Evolutionary conservation across 2,113 vertebrate genomes (phyloP).

Genomic region (Zootoca vivipara): DNA sequence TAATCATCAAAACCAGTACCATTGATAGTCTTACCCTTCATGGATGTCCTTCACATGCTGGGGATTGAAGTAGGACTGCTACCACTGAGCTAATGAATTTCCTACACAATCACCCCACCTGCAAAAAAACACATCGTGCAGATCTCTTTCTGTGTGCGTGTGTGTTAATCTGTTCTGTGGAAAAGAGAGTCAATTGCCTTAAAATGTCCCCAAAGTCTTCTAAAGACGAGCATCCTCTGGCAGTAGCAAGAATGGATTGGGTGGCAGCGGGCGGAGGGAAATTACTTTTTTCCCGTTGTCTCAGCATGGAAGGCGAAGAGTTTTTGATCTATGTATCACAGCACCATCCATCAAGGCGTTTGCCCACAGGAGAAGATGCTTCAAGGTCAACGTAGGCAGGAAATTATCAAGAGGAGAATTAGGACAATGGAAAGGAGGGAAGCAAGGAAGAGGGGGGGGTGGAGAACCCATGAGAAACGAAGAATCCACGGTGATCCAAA

Average conservation of each 20-base stretch:
- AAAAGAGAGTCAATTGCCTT: not conserved
- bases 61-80: no score
- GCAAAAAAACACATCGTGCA: not conserved
- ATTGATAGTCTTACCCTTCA: no score
- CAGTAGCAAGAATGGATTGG: not conserved
- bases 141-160: not conserved
- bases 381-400: constrained; percentile 15
- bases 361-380: not conserved
- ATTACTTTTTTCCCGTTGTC: not conserved
- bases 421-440: not conserved
- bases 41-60: no score
- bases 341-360: constrained; percentile 14
- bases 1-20: no score
- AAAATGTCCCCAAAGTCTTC: not conserved
- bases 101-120: not conserved
- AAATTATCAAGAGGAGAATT: constrained; percentile 14
- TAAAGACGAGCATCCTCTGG: not conserved
- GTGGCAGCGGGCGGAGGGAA: no score
- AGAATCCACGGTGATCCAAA: constrained; percentile 1
- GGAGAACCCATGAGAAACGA: not conserved
- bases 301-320: not conserved
- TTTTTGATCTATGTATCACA: constrained; percentile 13
- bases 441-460: not conserved
- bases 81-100: no score
- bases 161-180: not conserved